Percentiles rank a stretch among this genome's conserved stretches.
Conservation (phyloP, 2,113 vertebrate species). For the Circaetus gallicus region DNA sequence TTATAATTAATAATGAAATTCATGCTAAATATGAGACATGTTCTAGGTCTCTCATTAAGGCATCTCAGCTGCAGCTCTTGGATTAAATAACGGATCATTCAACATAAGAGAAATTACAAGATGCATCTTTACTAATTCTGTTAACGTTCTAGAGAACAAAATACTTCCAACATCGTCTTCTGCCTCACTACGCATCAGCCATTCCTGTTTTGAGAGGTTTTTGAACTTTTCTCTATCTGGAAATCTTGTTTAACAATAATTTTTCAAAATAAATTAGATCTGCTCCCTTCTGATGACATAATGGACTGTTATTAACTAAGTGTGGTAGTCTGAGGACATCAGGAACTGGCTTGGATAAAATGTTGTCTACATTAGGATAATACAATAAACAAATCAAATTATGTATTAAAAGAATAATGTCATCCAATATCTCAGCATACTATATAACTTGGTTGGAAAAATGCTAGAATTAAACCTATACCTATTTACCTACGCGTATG, state of each 20-base stretch:
- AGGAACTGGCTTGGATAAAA: neutral
- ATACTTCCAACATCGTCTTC: neutral
- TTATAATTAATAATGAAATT: neutral
- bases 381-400: neutral
- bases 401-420: neutral
- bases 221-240: neutral
- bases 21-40: neutral
- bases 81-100: neutral
- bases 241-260: neutral
- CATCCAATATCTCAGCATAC: neutral
- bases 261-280: conserved; percentile 5
- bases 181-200: neutral
- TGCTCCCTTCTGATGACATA: neutral
- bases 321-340: neutral
- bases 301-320: neutral
- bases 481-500: neutral
- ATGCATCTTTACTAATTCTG: neutral
- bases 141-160: neutral
- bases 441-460: neutral
- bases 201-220: neutral
- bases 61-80: neutral
- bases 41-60: neutral
- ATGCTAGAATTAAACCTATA: neutral
- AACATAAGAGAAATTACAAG: neutral
- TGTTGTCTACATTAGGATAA: neutral